Conservation (phyloP, 2,797 vertebrate species). For the Pterois miles region DNA sequence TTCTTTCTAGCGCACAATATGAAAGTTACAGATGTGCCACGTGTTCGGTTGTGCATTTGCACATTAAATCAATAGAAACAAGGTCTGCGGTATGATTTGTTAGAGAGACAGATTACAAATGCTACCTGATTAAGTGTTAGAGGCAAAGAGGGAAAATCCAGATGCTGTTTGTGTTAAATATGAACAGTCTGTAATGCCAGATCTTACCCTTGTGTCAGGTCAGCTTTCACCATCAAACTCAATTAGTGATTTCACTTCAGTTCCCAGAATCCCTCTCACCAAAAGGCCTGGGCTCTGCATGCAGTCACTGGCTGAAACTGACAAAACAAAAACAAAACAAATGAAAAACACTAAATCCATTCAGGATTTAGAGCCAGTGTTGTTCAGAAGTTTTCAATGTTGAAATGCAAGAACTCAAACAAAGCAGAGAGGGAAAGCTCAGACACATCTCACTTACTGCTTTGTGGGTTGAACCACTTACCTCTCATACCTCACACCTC, state of each 20-base stretch:
- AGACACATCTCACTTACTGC: not conserved
- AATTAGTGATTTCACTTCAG: not conserved
- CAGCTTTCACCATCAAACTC: not conserved
- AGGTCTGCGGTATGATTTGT: conserved; percentile 11
- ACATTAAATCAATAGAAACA: not conserved
- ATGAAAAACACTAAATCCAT: not conserved
- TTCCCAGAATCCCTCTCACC: not conserved
- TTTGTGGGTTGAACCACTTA: not conserved
- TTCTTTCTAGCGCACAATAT: not conserved
- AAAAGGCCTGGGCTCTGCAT: not conserved
- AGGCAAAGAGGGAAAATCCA: conserved; percentile 1
- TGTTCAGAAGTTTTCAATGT: not conserved
- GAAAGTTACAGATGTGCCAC: conserved; percentile 7
- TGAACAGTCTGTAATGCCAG: conserved; percentile 1
- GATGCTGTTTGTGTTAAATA: not conserved
- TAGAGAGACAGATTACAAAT: not conserved
- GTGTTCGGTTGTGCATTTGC: not conserved
- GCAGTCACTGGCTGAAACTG: not conserved
- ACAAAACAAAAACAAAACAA: not conserved
- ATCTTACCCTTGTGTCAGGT: not conserved
- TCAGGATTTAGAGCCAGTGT: not conserved
- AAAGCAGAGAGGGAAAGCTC: not conserved
- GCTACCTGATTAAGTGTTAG: conserved; percentile 2
- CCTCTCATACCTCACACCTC: conserved; percentile 7
- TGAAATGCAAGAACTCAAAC: not conserved